phyloP scores from a whole-genome alignment of 2,888 invertebrate species.

The Scotopteryx bipunctaria region DNA sequence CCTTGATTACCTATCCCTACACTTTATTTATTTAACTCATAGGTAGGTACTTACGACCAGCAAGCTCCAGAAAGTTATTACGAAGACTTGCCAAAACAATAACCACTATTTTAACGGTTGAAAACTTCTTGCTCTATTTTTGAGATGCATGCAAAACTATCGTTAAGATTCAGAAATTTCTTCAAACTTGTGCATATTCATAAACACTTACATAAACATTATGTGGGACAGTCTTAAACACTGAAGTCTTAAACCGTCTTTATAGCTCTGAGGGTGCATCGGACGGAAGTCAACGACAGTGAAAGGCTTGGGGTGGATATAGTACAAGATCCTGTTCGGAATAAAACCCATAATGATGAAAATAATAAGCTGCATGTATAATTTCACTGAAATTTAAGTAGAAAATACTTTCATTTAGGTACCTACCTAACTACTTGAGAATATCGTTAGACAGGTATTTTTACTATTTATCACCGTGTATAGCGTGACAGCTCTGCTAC shows the following conservation, averaged over 20 bases:
- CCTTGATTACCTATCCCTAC: not conserved
- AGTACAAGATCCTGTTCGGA: not conserved
- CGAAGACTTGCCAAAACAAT: not conserved
- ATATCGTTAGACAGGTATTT: too few relatives aligned
- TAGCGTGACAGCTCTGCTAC: too few relatives aligned
- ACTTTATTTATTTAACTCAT: not conserved
- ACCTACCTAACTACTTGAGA: too few relatives aligned
- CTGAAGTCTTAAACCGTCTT: constrained; percentile 42
- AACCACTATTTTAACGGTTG: constrained; percentile 5
- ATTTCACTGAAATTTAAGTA: too few relatives aligned
- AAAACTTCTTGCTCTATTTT: constrained; percentile 12
- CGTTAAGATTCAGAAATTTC: constrained; percentile 34
- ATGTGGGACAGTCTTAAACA: constrained; percentile 33
- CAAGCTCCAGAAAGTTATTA: not conserved
- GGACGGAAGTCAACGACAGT: not conserved
- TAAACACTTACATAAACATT: constrained; percentile 52
- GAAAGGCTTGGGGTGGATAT: not conserved
- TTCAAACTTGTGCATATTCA: constrained; percentile 59
- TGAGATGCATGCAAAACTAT: constrained; percentile 28
- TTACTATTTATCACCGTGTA: too few relatives aligned
- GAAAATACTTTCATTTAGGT: too few relatives aligned
- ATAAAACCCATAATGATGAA: too few relatives aligned
- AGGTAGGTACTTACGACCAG: not conserved
- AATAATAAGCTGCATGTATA: too few relatives aligned
- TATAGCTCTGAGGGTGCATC: constrained; percentile 58